Conservation (phyloP, 2,113 vertebrate species). For the Fulica atra region DNA sequence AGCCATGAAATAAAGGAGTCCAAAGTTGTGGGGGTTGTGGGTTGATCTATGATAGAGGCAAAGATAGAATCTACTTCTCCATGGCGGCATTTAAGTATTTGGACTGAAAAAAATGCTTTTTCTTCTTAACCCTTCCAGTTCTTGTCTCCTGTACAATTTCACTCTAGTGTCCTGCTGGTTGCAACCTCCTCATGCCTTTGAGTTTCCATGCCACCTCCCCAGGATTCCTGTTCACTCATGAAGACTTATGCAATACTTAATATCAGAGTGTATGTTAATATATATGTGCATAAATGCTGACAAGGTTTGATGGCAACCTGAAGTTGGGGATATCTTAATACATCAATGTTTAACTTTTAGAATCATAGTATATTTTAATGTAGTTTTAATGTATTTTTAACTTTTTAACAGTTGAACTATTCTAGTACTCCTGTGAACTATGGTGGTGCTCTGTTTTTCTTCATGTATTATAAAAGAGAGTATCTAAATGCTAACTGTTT, state of each 20-base stretch:
- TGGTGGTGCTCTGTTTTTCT: background rate
- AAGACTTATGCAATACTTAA: background rate
- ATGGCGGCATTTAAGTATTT: background rate
- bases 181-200: background rate
- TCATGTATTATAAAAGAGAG: background rate
- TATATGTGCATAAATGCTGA: background rate
- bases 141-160: background rate
- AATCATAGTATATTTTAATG: background rate
- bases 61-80: background rate
- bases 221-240: background rate
- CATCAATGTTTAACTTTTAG: background rate
- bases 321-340: background rate
- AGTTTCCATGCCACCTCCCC: background rate
- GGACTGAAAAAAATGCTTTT: background rate
- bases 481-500: background rate
- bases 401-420: background rate
- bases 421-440: background rate
- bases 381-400: background rate
- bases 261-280: background rate
- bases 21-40: background rate
- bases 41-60: background rate
- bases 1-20: conserved; percentile 2
- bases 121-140: background rate
- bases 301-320: background rate
- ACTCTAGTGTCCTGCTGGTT: background rate